Base-by-base conservation (phyloP, 2,113 vertebrate genomes). In the Cyanistes caeruleus region DNA sequence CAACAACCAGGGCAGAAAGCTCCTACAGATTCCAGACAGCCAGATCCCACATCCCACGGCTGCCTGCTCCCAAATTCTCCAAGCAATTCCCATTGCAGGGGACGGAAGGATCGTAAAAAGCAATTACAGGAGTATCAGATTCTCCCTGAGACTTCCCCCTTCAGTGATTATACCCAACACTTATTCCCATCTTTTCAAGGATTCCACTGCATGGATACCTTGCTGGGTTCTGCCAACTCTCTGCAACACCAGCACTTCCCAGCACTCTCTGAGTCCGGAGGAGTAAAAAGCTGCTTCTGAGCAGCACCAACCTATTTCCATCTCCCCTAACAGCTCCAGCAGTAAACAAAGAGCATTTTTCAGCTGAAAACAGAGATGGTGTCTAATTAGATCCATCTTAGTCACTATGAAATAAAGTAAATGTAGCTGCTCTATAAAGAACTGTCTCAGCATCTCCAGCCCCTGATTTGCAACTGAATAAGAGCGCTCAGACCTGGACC, bases 271-370 rank as follows among this genome's bases (percentile, higher is more conserved):
- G 6, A 13, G 22, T 28, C 52, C 1, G 0, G 3, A 59, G 79
- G 43, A 65, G 60, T 9, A 23, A 67, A 87, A 89, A 84, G 58
- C 87, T 27, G 74, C 62, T 79, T 56, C 74, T 35, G 51, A 87
- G 78, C 67, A 64, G 23, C 49, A 8, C 76, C 80, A 92, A 70
- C 89, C 93, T 68, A 92, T 10, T 90, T 89, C 91, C 76, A 51
- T 76, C 4, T 58, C 69, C 85, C 87, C 81, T 44, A 31, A 75
- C 1, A 21, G 81, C 67, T 75, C 77, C 5, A 33, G 20, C 80
- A 67, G 44, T 65, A 94, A 95, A 93, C 89, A 96, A 84, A 94
- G 77, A 94, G 65, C 81, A 78, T 87, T 86, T 64, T 87, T 95
- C 86, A 95, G 89, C 10, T 64, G 84, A 30, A 89, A 93, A 72